Percentiles rank a stretch among this genome's conserved stretches.
Conservation (phyloP, 2,888 invertebrate genomes). For the Mellilla xanthometata region DNA sequence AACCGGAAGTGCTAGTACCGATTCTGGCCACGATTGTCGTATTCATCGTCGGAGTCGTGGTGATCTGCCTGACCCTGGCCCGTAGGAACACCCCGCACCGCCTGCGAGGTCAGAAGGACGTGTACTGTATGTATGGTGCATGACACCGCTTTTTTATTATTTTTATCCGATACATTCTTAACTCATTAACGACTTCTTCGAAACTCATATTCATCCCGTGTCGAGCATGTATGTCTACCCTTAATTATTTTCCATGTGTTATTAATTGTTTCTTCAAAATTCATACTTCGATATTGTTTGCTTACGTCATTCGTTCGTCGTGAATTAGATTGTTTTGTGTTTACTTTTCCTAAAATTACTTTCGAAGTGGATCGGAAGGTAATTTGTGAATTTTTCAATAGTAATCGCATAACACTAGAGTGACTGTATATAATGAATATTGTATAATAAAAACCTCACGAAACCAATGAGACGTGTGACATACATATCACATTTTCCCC, state of each 20-base stretch:
- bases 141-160: conserved; percentile 62
- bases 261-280: conserved; percentile 38
- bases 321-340: conserved; percentile 8
- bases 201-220: too few species aligned
- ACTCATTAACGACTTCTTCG: too few species aligned
- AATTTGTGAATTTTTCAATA: not conserved
- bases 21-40: conserved; percentile 95
- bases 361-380: conserved; percentile 3
- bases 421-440: too few species aligned
- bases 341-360: not conserved
- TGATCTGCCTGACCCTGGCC: conserved; percentile 94
- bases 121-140: conserved; percentile 87
- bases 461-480: too few species aligned
- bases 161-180: conserved; percentile 8
- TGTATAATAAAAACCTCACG: too few species aligned
- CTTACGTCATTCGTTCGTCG: conserved; percentile 21
- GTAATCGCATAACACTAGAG: not conserved
- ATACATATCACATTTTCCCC: too few species aligned
- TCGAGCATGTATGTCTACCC: too few species aligned
- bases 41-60: conserved; percentile 93
- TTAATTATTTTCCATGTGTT: conserved; percentile 18
- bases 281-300: conserved; percentile 52
- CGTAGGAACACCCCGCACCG: conserved; percentile 91
- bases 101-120: conserved; percentile 90
- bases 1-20: conserved; percentile 95